Percentiles rank a stretch among this genome's conserved stretches.
These are phyloP conservation scores for Apus apus DNA, from an alignment of 2,113 vertebrate species.

Conservation along the genomic window DNA sequence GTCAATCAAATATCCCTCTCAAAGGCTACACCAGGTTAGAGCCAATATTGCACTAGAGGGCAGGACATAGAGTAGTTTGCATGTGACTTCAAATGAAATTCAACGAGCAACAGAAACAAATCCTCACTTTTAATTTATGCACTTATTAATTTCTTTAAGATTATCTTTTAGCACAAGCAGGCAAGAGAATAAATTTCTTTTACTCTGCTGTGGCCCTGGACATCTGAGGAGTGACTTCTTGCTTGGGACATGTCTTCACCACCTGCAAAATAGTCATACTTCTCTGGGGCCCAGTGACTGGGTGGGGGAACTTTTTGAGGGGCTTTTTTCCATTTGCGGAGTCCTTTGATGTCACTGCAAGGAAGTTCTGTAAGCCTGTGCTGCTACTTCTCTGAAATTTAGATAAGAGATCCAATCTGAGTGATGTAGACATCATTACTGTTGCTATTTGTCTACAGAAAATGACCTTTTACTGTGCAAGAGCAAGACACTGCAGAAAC, in stretches of 20 bases:
- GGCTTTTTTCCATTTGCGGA: neutral
- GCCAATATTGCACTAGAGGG: neutral
- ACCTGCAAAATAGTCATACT: constrained; percentile 22
- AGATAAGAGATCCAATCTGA: constrained; percentile 22
- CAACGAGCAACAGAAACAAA: constrained; percentile 15
- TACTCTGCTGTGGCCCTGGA: neutral
- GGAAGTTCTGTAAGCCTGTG: constrained; percentile 22
- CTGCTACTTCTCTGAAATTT: constrained; percentile 32
- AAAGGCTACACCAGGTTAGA: constrained; percentile 16
- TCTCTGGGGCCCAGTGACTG: neutral
- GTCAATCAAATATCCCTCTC: neutral
- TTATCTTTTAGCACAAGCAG: neutral
- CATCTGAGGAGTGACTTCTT: constrained; percentile 5
- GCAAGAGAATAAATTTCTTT: neutral
- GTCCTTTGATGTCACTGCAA: constrained; percentile 13
- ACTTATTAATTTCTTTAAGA: neutral
- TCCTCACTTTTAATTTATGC: neutral
- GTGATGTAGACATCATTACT: constrained; percentile 8
- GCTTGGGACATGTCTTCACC: constrained; percentile 15
- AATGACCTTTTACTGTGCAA: neutral
- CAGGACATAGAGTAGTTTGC: neutral
- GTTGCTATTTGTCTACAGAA: constrained; percentile 25
- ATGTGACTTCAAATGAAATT: neutral
- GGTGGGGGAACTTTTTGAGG: neutral
- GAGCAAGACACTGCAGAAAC: constrained; percentile 13